phyloP scores from a whole-genome alignment of 2,113 vertebrate species.

The Prinia subflava region DNA sequence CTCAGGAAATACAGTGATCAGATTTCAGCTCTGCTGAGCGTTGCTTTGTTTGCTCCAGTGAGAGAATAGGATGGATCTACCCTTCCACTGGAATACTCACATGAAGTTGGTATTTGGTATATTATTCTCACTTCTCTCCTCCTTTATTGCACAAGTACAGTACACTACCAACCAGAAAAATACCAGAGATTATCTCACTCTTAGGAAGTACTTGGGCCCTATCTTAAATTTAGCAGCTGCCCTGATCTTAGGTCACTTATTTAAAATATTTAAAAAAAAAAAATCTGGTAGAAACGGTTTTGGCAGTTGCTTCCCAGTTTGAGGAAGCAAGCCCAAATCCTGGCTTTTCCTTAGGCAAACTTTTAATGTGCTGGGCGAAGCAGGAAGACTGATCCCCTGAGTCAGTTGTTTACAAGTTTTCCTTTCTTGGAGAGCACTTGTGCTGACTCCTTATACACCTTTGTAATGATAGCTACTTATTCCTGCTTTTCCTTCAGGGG shows the following conservation, averaged over 20 bases:
- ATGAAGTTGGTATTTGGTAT: neutral
- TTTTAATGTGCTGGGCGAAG: neutral
- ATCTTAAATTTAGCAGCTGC: neutral
- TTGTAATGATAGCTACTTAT: neutral
- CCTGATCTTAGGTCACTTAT: neutral
- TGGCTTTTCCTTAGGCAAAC: conserved; percentile 37
- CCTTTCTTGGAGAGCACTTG: neutral
- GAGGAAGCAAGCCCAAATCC: neutral
- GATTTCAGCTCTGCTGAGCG: neutral
- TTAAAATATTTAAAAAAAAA: neutral
- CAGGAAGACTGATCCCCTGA: conserved; percentile 18
- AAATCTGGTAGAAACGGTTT: neutral
- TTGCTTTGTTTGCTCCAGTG: neutral
- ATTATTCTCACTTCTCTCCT: neutral
- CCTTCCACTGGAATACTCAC: neutral
- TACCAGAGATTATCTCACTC: neutral
- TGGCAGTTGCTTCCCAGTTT: neutral
- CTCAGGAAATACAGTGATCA: neutral
- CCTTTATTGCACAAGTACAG: accelerated
- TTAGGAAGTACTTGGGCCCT: neutral
- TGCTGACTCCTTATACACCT: neutral
- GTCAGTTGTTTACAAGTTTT: conserved; percentile 17
- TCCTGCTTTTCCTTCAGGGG: conserved; percentile 7
- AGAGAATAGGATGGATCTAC: neutral
- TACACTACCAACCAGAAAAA: neutral